A percentile compares a stretch with the other conserved stretches of the same genome.
Evolutionary conservation across 2,797 vertebrate species (phyloP).

Genomic region (Limnodromus scolopaceus): DNA sequence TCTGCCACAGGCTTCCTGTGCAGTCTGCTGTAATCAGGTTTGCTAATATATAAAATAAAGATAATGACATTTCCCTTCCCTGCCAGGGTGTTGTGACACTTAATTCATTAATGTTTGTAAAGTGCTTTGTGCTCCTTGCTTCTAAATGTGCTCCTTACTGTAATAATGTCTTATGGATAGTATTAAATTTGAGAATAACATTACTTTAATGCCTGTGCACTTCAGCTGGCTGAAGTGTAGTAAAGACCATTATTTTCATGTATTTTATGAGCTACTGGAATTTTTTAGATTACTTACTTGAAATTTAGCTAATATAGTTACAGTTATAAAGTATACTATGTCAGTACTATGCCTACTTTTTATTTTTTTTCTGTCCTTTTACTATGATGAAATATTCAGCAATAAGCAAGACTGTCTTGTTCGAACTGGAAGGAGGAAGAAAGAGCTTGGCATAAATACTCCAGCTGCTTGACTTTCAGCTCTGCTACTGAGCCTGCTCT

Average conservation of each 20-base stretch:
- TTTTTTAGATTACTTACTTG: slow-evolving; percentile 53
- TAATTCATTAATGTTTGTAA: slow-evolving; percentile 68
- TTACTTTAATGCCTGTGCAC: not conserved
- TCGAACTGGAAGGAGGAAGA: not conserved
- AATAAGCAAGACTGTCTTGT: not conserved
- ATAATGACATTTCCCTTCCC: slow-evolving; percentile 52
- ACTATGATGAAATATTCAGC: slow-evolving; percentile 37
- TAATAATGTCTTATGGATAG: slow-evolving; percentile 24
- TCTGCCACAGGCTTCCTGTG: slow-evolving; percentile 63
- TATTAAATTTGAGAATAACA: slow-evolving; percentile 51
- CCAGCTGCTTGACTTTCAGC: not conserved
- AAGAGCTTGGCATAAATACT: not conserved
- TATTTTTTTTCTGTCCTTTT: not conserved
- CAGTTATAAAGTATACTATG: not conserved
- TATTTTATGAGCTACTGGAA: slow-evolving; percentile 64
- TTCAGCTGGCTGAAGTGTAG: slow-evolving; percentile 1
- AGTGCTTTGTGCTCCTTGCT: slow-evolving; percentile 38
- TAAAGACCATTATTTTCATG: slow-evolving; percentile 33
- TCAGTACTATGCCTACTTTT: not conserved
- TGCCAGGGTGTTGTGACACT: slow-evolving; percentile 56
- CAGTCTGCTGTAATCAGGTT: slow-evolving; percentile 51
- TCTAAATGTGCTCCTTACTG: slow-evolving; percentile 34
- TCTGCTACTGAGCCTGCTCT: not conserved
- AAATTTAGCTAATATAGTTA: slow-evolving; percentile 32
- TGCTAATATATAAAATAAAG: slow-evolving; percentile 45